A percentile compares a stretch with the other conserved stretches of the same genome.
Conservation (phyloP, 2,888 invertebrate genomes). For the Lasius fuliginosus region DNA sequence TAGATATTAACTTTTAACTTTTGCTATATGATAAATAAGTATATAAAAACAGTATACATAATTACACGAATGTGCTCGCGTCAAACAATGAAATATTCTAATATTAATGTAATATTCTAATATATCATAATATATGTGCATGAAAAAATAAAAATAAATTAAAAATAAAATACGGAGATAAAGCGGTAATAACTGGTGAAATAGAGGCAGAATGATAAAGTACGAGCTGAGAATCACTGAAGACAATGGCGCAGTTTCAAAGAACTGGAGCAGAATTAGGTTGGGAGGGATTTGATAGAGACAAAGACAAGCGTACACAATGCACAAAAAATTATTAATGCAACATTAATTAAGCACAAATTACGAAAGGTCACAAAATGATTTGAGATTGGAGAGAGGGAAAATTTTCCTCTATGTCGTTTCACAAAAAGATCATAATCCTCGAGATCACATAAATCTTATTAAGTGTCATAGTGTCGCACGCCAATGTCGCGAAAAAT, state of each 20-base stretch:
- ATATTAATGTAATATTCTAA: not conserved
- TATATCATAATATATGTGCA: not conserved
- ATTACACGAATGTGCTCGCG: not conserved
- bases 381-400: not conserved
- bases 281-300: constrained; percentile 11
- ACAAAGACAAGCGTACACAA: constrained; percentile 18
- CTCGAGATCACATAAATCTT: not conserved
- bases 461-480: constrained; percentile 1
- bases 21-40: not conserved
- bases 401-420: not conserved
- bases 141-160: constrained; percentile 11
- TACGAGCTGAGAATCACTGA: constrained; percentile 36
- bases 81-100: not conserved
- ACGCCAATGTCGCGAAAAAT: not conserved
- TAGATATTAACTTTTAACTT: not conserved
- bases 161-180: not conserved
- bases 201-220: not conserved
- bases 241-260: constrained; percentile 31
- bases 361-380: constrained; percentile 7
- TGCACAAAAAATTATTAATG: constrained; percentile 29
- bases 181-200: constrained; percentile 2
- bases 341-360: constrained; percentile 31
- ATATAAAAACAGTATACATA: not conserved
- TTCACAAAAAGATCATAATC: not conserved
- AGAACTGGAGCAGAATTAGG: constrained; percentile 30